Evolutionary conservation across 2,888 invertebrate genomes (phyloP), one percentile per base, ranked within the genome.

Genomic region (Eristalis pertinax): DNA sequence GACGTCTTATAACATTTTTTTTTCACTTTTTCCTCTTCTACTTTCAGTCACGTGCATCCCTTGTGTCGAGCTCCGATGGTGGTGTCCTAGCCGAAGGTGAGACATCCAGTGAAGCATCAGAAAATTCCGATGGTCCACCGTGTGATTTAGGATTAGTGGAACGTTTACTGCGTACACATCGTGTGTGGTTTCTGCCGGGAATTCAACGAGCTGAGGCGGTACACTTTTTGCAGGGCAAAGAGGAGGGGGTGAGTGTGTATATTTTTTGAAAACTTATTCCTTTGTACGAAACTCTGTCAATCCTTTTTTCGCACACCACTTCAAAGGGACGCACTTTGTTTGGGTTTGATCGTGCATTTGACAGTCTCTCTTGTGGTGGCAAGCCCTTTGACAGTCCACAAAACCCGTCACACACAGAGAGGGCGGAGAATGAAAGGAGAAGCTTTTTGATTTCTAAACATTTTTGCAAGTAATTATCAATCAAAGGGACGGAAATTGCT

Each of bases 181-280:
- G 98, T 62, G 97, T 99, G 91, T 99, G 99, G 99, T 98, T 97
- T 93, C 94, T 99, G 87, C 97, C 98, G 0, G 97, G 98, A 56
- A 97, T 99, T 73, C 98, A 98, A 91, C 95, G 99, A 89, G 97
- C 97, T 76, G 98, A 98, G 5, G 98, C 98, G 32, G 97, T 98
- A 90, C 98, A 99, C 93, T 95, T 99, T 90, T 95, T 99, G 68
- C 98, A 98, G 93, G 97, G 97, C 91, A 97, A 98, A 93, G 97
- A 98, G 92, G 97, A 97, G 92, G 98, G 98, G 94, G 97, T 97
- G 93, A 94, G 96, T 94, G 43, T 43, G 5, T 43, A 7, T n/a
- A 1, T 19, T 19, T 50, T 19, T 8, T n/a, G n/a, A n/a, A 19
- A 50, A 50, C 8, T 50, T 50, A 50, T 50, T 50, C 50, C 19